Base-by-base conservation (phyloP, 2,888 invertebrate genomes). In the Scelioninae gen. 2 region DNA sequence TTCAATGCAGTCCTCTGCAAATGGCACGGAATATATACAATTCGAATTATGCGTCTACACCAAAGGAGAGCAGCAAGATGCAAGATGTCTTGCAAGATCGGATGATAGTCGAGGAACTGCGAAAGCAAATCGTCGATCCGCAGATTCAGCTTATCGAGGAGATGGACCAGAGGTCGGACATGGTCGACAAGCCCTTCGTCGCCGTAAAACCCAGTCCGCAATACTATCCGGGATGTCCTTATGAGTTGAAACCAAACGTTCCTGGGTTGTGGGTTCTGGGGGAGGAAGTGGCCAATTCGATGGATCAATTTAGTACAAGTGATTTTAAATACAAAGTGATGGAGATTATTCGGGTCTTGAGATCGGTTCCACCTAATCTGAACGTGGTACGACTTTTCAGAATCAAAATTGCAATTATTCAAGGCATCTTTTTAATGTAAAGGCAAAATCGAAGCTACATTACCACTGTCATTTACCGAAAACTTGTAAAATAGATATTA, bases 211-310 rank as follows among this genome's bases (percentile, higher is more conserved):
- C 83, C 0, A 78, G 73, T 39, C 69, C 80, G 0, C 79, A 78
- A 2, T 85, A 84, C 60, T 86, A 85, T 69, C 82, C 85, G 2
- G 84, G 85, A 33, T 86, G 86, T 63, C 85, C 85, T 0, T 84
- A 81, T 43, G 84, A 85, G 22, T 41, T 86, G 11, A 85, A 85
- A 73, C 81, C 85, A 0, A 80, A 81, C 16, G 64, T 85, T 19
- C 83, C 84, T n/a, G 85, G 84, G 13, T 76, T 86, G 0, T 63
- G 67, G 1, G 75, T 74, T 5, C 83, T 84, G n/a, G 80, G 77
- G 1, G 82, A 83, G 2, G 79, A 83, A 55, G 79, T 80, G 0
- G 76, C 80, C 0, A 73, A 58, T 5, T 78, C 80, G 0, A 83
- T 86, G 81, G 85, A 86, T 57, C 79, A 83, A 3, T 74, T 75